Base-by-base conservation (phyloP, 2,113 vertebrate genomes). In the Cariama cristata region DNA sequence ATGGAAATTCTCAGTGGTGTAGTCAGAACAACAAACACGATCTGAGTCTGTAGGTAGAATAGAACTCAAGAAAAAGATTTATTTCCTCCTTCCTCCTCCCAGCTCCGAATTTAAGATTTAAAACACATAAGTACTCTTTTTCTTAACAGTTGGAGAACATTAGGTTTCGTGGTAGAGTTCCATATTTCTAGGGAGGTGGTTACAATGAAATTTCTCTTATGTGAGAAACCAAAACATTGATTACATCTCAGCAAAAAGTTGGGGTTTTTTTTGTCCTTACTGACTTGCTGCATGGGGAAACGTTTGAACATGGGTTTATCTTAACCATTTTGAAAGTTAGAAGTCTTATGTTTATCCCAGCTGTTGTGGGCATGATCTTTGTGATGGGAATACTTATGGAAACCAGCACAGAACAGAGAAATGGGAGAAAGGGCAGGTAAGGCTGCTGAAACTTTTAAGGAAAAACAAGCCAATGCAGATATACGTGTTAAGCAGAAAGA, bases 401-500 rank as follows among this genome's bases (percentile, higher is more conserved):
- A 84, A 77, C 11, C 30, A 93, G 28, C n/a, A 71, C 12, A 71
- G 55, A 87, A 62, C 21, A 58, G 27, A 76, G 59, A 83, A 76
- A 26, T 67, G 14, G 21, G 68, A 67, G 74, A 75, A 79, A 59
- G 27, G 14, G 17, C 64, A 33, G 26, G 35, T 88, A 88, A 85
- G 0, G 0, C 5, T 53, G 32, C 16, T 79, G 64, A 69, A 89
- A 67, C 12, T 50, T 45, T 13, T 0, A 38, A 32, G 7, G 30
- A 53, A 81, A 77, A 80, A 6, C 21, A 85, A 73, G 32, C 5
- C 73, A 66, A 62, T 33, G 33, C 47, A 88, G 49, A 60, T 20
- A 18, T 10, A 33, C 0, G 0, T 30, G 27, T 67, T 67, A 42
- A 67, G 24, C 58, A 28, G 42, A 49, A 50, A 14, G 22, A 38